Base-by-base conservation (phyloP, 2,888 invertebrate genomes). In the Eudemis profundana region DNA sequence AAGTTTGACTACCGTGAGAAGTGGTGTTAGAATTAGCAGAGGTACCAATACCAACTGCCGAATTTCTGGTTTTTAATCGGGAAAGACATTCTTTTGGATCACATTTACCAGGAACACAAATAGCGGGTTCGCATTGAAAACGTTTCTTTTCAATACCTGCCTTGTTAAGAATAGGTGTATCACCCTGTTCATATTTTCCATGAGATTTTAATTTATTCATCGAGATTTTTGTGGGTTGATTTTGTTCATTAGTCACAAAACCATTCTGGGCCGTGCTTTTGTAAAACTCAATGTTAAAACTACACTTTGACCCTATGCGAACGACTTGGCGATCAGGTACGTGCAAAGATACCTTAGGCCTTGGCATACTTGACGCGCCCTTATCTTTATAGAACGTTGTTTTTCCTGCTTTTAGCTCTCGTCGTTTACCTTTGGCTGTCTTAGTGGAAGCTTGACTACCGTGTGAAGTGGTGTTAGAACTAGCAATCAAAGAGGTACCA, bases 291-390 rank as follows among this genome's bases (percentile, higher is more conserved):
- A 56, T 19, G 14, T 44, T 44, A 27, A 56, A 56, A n/a, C 42
- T 56, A 44, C 17, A 56, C 17, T 42, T 44, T 27, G 56, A 56
- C 12, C 56, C 56, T 12, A 44, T 56, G n/a, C 56, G 56, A 29
- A 56, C 56, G 7, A n/a, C 29, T 44, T 56, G 56, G n/a, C 7
- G n/a, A 14, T 44, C 19, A 10, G n/a, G 27, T 10, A 23, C 12
- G 15, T 53, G 8, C 14, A 5, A 14, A 10, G 23, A 0, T 21
- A 3, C 15, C 4, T 38, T 53, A 40, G 38, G 15, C 3, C 14
- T 23, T 23, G 10, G 38, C 23, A 38, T 23, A 19, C 38, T 53
- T 8, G 23, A 23, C 14, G n/a, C 14, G n/a, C 38, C 53, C 14
- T 15, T 38, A 21, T 53, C 23, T 53, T 53, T 53, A n/a, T 53